phyloP scores from a whole-genome alignment of 2,797 vertebrate species.

The Falco concolor region DNA sequence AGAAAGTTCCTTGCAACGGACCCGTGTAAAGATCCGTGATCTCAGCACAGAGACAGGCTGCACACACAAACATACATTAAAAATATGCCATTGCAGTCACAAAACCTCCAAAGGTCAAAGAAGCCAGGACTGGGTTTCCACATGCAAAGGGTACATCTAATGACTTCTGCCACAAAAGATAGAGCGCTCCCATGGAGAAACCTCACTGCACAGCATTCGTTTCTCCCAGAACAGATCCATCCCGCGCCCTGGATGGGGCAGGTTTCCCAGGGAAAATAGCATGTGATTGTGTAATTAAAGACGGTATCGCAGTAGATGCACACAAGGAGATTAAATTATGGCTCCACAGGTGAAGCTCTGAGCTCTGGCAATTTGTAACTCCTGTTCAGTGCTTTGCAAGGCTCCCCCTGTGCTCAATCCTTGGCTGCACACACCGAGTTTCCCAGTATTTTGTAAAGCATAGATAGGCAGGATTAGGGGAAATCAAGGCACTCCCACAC shows the following conservation, averaged over 20 bases:
- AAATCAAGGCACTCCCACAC: not conserved
- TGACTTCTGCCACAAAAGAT: not conserved
- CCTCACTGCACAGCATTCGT: not conserved
- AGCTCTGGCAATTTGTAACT: not conserved
- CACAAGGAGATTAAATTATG: not conserved
- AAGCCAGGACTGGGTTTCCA: not conserved
- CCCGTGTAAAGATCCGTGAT: not conserved
- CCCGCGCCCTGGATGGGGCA: not conserved
- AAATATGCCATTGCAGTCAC: not conserved
- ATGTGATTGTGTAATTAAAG: not conserved
- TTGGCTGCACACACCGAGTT: rapidly evolving
- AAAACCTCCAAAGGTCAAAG: not conserved
- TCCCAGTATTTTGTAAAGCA: not conserved
- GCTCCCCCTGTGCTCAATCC: not conserved
- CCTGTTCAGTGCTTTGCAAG: not conserved
- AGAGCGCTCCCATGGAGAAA: not conserved
- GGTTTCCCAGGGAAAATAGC: not conserved
- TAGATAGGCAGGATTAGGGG: not conserved
- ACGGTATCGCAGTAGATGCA: not conserved
- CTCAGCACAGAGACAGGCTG: not conserved
- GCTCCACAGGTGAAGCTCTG: not conserved
- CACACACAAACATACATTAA: not conserved
- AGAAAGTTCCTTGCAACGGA: not conserved
- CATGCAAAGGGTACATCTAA: not conserved
- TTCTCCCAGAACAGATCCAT: not conserved